Evolutionary conservation across 2,888 invertebrate genomes (phyloP).

Genomic region (Lasioglossum zephyrum): DNA sequence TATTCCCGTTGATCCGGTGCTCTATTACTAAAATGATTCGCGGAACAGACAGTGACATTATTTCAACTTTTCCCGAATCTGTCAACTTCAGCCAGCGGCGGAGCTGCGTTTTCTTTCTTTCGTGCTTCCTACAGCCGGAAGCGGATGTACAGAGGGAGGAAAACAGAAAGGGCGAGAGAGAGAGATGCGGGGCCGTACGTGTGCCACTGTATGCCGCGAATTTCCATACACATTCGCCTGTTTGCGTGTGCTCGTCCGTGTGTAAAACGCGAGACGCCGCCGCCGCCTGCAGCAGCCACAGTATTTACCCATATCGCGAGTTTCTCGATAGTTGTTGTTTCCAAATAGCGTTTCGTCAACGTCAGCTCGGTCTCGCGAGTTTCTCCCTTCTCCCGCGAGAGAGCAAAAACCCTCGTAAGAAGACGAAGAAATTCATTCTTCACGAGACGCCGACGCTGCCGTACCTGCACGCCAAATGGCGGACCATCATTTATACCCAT

Average conservation of each 20-base stretch:
- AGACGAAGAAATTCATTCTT: slow-evolving; percentile 65
- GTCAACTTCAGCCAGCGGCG: slow-evolving; percentile 77
- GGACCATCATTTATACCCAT: slow-evolving; percentile 55
- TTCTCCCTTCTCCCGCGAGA: slow-evolving; percentile 14
- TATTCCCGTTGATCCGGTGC: slow-evolving; percentile 40
- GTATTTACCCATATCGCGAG: slow-evolving; percentile 75
- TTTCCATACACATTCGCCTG: slow-evolving; percentile 37
- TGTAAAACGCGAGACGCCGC: slow-evolving; percentile 67
- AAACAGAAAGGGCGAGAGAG: not conserved
- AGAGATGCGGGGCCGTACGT: slow-evolving; percentile 18
- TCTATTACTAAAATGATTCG: slow-evolving; percentile 68
- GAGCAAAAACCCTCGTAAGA: slow-evolving; percentile 61
- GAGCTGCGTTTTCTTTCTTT: slow-evolving; percentile 72
- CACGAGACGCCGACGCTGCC: slow-evolving; percentile 54
- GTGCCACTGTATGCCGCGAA: slow-evolving; percentile 46
- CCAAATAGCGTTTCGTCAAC: slow-evolving; percentile 76
- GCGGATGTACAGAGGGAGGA: slow-evolving; percentile 43
- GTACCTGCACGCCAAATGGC: slow-evolving; percentile 50
- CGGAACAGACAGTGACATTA: slow-evolving; percentile 71
- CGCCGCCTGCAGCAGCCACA: slow-evolving; percentile 65
- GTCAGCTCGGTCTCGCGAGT: slow-evolving; percentile 69
- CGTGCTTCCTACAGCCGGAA: slow-evolving; percentile 59
- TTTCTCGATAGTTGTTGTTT: slow-evolving; percentile 77
- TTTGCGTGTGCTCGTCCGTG: slow-evolving; percentile 35
- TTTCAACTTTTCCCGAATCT: slow-evolving; percentile 78